phyloP scores from a whole-genome alignment of 2,797 vertebrate species.

The Acanthornis magna region DNA sequence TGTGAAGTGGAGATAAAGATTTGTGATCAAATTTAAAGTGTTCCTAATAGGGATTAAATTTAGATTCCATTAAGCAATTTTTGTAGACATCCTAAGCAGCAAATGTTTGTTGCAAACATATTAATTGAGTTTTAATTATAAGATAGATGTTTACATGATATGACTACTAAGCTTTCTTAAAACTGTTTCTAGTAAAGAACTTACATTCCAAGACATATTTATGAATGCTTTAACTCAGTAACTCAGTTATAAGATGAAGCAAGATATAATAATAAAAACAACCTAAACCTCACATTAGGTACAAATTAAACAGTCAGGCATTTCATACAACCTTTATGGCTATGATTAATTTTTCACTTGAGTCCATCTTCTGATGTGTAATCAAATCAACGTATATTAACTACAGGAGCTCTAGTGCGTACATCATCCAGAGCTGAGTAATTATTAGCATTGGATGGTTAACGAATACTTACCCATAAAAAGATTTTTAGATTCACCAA shows the following conservation, averaged over 20 bases:
- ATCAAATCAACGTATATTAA: background rate
- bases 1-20: background rate
- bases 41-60: slow-evolving; percentile 28
- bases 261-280: slow-evolving; percentile 44
- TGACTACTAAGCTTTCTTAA: slow-evolving; percentile 48
- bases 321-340: slow-evolving; percentile 16
- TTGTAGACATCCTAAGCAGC: slow-evolving; percentile 5
- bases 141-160: slow-evolving; percentile 38
- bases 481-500: background rate
- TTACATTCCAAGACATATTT: slow-evolving; percentile 14
- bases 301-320: slow-evolving; percentile 27
- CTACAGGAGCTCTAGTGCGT: background rate
- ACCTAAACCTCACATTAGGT: background rate
- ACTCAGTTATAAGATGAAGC: slow-evolving; percentile 1
- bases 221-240: slow-evolving; percentile 12
- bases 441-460: background rate
- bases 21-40: slow-evolving; percentile 42
- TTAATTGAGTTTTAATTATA: slow-evolving; percentile 63
- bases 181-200: slow-evolving; percentile 36
- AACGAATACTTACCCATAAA: background rate
- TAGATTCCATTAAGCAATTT: slow-evolving; percentile 39
- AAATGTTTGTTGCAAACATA: slow-evolving; percentile 50
- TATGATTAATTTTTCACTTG: slow-evolving; percentile 53
- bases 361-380: slow-evolving; percentile 23
- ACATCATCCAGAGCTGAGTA: background rate